phyloP scores from a whole-genome alignment of 2,113 vertebrate species.

The Steatornis caripensis region DNA sequence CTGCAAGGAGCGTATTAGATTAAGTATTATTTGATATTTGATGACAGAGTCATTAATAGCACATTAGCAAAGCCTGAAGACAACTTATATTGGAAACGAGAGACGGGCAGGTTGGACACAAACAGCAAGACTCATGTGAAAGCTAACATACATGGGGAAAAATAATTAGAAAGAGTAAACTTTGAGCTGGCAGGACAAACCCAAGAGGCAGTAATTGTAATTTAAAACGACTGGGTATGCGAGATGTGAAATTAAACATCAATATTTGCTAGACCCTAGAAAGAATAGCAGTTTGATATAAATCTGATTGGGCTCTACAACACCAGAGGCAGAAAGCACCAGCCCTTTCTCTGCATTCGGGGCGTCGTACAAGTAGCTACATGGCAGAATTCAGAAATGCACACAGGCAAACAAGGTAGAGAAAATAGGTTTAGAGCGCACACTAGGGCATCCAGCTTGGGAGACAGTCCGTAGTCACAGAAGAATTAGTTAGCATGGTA shows the following conservation, averaged over 20 bases:
- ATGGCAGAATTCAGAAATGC: not conserved
- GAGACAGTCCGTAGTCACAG: not conserved
- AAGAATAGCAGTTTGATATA: not conserved
- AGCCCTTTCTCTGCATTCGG: not conserved
- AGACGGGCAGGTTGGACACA: not conserved
- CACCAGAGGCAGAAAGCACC: not conserved
- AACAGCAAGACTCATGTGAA: not conserved
- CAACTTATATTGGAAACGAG: not conserved
- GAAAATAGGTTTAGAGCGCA: not conserved
- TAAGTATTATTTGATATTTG: conserved; percentile 38
- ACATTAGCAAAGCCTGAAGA: not conserved
- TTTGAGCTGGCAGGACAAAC: conserved; percentile 4
- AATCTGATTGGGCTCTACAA: not conserved
- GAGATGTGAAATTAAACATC: conserved; percentile 40
- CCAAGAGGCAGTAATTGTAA: conserved; percentile 27
- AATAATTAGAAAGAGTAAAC: conserved; percentile 54
- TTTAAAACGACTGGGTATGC: not conserved
- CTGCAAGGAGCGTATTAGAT: not conserved
- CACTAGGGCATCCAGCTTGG: not conserved
- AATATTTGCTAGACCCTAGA: conserved; percentile 28
- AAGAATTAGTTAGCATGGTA: not conserved
- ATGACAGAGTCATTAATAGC: conserved; percentile 27
- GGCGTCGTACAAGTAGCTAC: not conserved
- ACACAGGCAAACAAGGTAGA: not conserved
- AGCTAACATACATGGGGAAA: not conserved